phyloP scores from a whole-genome alignment of 2,888 invertebrate genomes.

The Rhamphomyia laevipes region DNA sequence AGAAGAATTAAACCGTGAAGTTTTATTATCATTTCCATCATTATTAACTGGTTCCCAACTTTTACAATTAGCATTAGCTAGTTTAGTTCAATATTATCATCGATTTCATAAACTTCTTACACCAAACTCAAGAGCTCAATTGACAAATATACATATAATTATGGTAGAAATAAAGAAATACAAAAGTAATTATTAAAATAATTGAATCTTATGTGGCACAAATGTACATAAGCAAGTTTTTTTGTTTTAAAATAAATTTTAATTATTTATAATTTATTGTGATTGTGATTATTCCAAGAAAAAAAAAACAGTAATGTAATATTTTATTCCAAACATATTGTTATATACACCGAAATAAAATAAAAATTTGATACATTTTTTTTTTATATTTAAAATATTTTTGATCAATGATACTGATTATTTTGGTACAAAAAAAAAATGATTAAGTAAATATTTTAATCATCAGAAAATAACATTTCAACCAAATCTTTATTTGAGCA shows the following conservation, averaged over 20 bases:
- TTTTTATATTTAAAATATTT: no score
- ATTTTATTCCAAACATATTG: no score
- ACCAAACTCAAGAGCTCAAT: slow-evolving; percentile 71
- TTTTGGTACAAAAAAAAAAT: no score
- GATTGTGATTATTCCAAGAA: no score
- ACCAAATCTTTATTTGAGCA: slow-evolving; percentile 62
- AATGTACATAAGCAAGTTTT: no score
- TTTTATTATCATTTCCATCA: slow-evolving; percentile 90
- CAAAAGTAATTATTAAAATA: slow-evolving; percentile 76
- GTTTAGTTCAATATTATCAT: slow-evolving; percentile 95
- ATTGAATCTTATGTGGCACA: not conserved
- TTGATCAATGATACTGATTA: no score
- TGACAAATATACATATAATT: slow-evolving; percentile 95
- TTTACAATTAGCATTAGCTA: slow-evolving; percentile 86
- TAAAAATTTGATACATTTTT: no score
- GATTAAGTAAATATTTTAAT: slow-evolving; percentile 23
- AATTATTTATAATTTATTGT: no score
- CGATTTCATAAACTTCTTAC: slow-evolving; percentile 89
- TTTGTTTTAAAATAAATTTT: no score
- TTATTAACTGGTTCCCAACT: slow-evolving; percentile 90
- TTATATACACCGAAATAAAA: no score
- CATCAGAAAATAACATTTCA: slow-evolving; percentile 67
- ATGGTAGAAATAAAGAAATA: slow-evolving; percentile 99
- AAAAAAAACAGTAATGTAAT: no score
- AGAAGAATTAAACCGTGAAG: slow-evolving; percentile 89